Base-by-base conservation (phyloP, 1,140 invertebrate species). In the Pogonus chalceus region DNA sequence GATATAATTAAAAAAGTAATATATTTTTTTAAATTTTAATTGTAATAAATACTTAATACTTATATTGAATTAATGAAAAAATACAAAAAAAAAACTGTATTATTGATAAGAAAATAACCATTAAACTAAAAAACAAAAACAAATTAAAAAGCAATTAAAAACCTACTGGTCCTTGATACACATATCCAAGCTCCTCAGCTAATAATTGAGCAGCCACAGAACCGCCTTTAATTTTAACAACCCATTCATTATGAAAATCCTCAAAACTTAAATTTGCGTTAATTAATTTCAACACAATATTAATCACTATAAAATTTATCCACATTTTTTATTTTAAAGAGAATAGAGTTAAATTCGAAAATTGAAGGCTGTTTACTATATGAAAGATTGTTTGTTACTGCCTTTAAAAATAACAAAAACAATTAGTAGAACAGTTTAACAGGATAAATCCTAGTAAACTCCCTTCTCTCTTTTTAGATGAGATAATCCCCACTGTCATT, bases 201-300 rank as follows among this genome's bases (percentile, higher is more conserved):
- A 77, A 37, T 20, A 62, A 51, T 39, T 68, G 57, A 1, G 73
- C 74, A 9, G 60, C 58, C 20, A 62, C 56, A n/a, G 56, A 58
- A 3, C 73, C 74, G 2, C 74, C 72, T n/a, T 58, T 55, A 20
- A 78, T 59, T 52, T 70, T 63, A 0, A 78, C 72, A 1, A 75
- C 68, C 71, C 75, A 70, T 60, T 76, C 73, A 52, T 73, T 75
- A 2, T 58, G 57, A 9, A 43, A 12, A 58, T 60, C 71, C 18
- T 43, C 37, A 12, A 12, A 3, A 43, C 37, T 43, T 43, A 43
- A 43, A 12, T 43, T 18, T 43, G 37, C 37, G 18, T 43, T 4
- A 43, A 7, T 10, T 10, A 43, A 18, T 18, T 12, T 16, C 7
- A 9, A 43, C 3, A 43, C 37, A 31, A 43, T 16, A 43, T n/a